Evolutionary conservation across 1,140 invertebrate species (phyloP), one percentile per base, ranked within the genome.

Genomic region (Berghia stephanieae): DNA sequence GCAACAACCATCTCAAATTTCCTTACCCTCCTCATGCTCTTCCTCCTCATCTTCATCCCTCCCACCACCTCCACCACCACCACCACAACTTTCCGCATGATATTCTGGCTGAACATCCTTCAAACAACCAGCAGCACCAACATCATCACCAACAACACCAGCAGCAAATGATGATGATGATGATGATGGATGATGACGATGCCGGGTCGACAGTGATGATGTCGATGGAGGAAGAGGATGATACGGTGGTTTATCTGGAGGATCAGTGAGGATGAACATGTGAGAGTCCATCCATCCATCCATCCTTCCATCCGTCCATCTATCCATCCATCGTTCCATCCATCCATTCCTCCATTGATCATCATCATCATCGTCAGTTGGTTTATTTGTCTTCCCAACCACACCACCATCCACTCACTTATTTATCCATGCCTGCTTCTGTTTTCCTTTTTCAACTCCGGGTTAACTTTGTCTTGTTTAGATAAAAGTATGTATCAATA

Each of bases 171-270:
- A 75, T 42, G 72, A 55, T 43, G 73, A 75, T 40, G 74, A 67
- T 49, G 74, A 76, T 42, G 57, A 75, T 68, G 43, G 38, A 79
- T 76, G 38, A 75, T 80, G 81, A 72, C 71, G 63, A 74, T 72
- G 3, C 67, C 77, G 8, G 81, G n/a, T n/a, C n/a, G n/a, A n/a
- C n/a, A n/a, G n/a, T n/a, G 38, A 79, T 76, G 38, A 75, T 80
- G 81, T 66, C 71, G 63, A 74, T 72, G 3, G 70, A 79, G 8
- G 81, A 82, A 16, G 81, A 82, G 44, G 78, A 81, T 63, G 82
- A 81, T 73, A 78, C 80, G 46, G 82, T 83, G 52, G 79, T 80
- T 13, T 83, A 83, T 79, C 74, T 83, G 38, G 78, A 83, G 74
- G 78, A 83, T 40, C 81, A 80, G 57, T 70, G 67, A 71, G 70